Evolutionary conservation across 2,113 vertebrate genomes (phyloP).

Genomic region (Thomomys bottae): DNA sequence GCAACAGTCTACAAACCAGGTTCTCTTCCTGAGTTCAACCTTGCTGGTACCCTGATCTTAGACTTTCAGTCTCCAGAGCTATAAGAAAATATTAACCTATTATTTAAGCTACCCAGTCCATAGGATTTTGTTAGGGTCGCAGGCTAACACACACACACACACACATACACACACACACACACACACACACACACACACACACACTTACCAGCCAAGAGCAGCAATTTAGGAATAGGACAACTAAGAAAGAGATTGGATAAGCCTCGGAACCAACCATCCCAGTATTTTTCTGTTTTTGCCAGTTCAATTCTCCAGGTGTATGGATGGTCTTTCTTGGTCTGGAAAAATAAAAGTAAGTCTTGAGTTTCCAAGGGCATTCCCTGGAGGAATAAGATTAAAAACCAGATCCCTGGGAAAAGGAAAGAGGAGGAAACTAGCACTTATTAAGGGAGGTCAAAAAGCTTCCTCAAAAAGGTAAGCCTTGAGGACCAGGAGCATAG

Average conservation of each 20-base stretch:
- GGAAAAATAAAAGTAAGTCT: conserved; percentile 58
- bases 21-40: background rate
- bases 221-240: conserved; percentile 94
- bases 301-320: conserved; percentile 98
- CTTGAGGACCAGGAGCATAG: no score
- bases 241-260: conserved; percentile 96
- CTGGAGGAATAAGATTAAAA: conserved; percentile 23
- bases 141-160: background rate
- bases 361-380: conserved; percentile 50
- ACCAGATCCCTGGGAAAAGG: conserved; percentile 28
- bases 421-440: conserved; percentile 52
- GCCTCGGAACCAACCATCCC: conserved; percentile 99
- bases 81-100: conserved; percentile 15
- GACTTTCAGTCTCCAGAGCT: conserved; percentile 21
- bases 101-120: conserved; percentile 38
- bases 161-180: background rate
- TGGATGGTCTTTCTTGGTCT: conserved; percentile 94
- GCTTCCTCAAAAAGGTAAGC: background rate
- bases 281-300: conserved; percentile 98
- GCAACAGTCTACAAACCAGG: background rate
- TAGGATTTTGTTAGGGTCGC: background rate
- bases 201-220: conserved; percentile 94
- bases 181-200: background rate
- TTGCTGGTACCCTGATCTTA: background rate
- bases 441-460: conserved; percentile 13